A percentile compares a stretch with the other conserved stretches of the same genome.
phyloP scores from a whole-genome alignment of 1,140 invertebrate genomes.

The Drosophila kanapiae region DNA sequence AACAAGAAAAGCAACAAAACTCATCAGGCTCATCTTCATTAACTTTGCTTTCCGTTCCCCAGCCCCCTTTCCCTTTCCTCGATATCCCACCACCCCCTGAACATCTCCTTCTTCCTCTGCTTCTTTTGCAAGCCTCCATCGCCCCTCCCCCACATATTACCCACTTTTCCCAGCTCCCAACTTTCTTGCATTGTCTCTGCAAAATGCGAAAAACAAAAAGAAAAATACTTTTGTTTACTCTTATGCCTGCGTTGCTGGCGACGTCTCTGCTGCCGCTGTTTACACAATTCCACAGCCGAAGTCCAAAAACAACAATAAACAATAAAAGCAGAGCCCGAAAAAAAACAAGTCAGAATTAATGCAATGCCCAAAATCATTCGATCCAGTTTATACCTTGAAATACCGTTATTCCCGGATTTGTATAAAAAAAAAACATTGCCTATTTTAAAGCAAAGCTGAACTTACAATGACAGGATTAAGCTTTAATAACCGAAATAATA shows the following conservation, averaged over 20 bases:
- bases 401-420: background rate
- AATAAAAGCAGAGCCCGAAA: slow-evolving; percentile 31
- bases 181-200: slow-evolving; percentile 80
- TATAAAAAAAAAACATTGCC: background rate
- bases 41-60: slow-evolving; percentile 66
- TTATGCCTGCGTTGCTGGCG: slow-evolving; percentile 64
- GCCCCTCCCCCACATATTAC: background rate
- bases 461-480: no score
- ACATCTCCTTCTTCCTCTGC: slow-evolving; percentile 11
- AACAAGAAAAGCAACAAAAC: slow-evolving; percentile 65
- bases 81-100: background rate
- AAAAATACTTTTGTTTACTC: slow-evolving; percentile 77
- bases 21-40: slow-evolving; percentile 83
- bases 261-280: slow-evolving; percentile 69
- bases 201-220: slow-evolving; percentile 53
- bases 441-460: background rate
- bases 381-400: background rate
- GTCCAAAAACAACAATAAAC: slow-evolving; percentile 66
- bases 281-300: slow-evolving; percentile 77
- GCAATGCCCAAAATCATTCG: slow-evolving; percentile 14
- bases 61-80: slow-evolving; percentile 40
- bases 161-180: slow-evolving; percentile 44
- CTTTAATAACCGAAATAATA: background rate
- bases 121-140: slow-evolving; percentile 6
- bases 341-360: slow-evolving; percentile 39